A percentile compares a stretch with the other conserved stretches of the same genome.
Evolutionary conservation across 2,113 vertebrate genomes (phyloP).

Genomic region (Grus americana): DNA sequence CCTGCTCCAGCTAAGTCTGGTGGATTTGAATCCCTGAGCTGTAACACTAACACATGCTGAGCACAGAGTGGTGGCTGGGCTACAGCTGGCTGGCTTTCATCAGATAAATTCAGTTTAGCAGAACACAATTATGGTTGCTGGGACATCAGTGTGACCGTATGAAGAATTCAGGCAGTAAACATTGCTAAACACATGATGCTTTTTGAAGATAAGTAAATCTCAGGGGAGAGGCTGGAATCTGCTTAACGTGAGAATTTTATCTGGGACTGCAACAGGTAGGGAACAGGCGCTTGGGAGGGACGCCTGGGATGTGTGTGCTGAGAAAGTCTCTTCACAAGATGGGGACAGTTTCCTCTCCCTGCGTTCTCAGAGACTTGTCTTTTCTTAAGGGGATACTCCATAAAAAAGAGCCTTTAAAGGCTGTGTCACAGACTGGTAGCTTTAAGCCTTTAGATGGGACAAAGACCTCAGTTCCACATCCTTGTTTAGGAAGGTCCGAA

Average conservation of each 20-base stretch:
- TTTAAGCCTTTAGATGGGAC: not conserved
- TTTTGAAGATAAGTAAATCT: not conserved
- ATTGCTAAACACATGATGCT: not conserved
- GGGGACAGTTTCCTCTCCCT: not conserved
- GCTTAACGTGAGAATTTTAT: not conserved
- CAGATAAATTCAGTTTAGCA: not conserved
- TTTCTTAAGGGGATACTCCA: not conserved
- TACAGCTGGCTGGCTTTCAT: not conserved
- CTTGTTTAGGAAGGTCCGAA: not conserved
- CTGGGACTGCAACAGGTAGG: not conserved
- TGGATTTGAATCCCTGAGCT: not conserved
- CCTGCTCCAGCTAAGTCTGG: not conserved
- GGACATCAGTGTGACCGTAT: not conserved
- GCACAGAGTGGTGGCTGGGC: not conserved
- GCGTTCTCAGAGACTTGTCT: not conserved
- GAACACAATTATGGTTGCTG: not conserved
- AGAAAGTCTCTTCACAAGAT: not conserved
- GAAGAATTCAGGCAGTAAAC: not conserved
- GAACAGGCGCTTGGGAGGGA: not conserved
- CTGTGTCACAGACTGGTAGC: not conserved
- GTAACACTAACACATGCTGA: rapidly evolving
- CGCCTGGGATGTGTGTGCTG: rapidly evolving
- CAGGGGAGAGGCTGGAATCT: not conserved
- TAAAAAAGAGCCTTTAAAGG: not conserved
- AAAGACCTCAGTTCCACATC: not conserved